Base-by-base conservation (phyloP, 2,888 invertebrate genomes). In the Pterostichus niger region DNA sequence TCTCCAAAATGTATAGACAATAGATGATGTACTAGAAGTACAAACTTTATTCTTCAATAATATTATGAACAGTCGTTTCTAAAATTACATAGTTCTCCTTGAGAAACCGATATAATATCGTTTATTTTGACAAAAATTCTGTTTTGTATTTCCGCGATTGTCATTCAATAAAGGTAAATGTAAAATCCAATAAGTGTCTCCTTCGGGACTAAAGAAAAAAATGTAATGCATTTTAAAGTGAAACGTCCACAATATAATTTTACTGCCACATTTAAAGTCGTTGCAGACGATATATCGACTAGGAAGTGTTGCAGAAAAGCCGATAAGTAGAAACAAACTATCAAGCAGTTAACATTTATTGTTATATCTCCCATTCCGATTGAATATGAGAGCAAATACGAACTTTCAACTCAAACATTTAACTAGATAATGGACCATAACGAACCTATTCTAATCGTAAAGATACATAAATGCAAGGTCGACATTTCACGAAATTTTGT, bases 251-350 rank as follows among this genome's bases (percentile, higher is more conserved):
- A 46, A 40, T 71, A 71, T 71, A 40, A 71, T 17, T 71, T 71
- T 44, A 71, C 68, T 15, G 44, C 15, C 44, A 17, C 68, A 35
- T 71, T 40, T 17, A 17, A 9, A 40, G 17, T 44, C 44, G 44
- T 40, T 35, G 35, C 9, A 7, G 33, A 10, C 64, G 40, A 64
- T 40, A 71, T 71, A 71, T 71, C 68, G 44, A 35, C 13, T 17
- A 9, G 40, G 33, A 64, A 71, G 68, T 71, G 68, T 71, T 44
- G 11, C 68, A 71, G 68, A 44, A 71, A 71, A 71, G 44, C 68
- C 68, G 68, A 71, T 71, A 71, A 71, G 68, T 44, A 44, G 15
- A 71, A 71, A 71, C 68, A 71, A 71, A 71, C 68, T 71, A 71
- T 71, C 68, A 44, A 44, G 17, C 68, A 71, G 68, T 71, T 71